These are phyloP conservation scores for Orbicella faveolata DNA, from an alignment of 64 coral and sea anemone genomes.

Conservation along the genomic window DNA sequence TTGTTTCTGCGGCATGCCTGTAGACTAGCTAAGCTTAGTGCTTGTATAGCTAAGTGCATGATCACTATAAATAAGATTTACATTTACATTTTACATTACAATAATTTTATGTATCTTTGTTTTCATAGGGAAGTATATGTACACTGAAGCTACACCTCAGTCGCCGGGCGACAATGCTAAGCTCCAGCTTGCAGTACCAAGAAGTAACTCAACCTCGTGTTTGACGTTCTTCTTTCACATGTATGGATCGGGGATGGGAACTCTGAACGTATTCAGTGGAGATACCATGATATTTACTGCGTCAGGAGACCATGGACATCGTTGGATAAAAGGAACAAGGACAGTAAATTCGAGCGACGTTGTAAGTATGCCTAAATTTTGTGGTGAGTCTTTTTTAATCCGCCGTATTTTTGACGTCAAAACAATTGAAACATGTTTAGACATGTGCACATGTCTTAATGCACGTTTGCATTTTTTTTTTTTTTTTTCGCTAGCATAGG, in stretches of 20 bases:
- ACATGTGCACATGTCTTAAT: too few species aligned
- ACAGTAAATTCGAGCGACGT: background rate
- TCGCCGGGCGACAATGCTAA: background rate
- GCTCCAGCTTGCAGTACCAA: background rate
- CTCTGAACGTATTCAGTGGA: slow-evolving; percentile 15
- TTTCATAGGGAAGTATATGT: slow-evolving; percentile 14
- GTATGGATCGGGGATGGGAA: slow-evolving; percentile 14
- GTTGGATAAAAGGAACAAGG: slow-evolving; percentile 2
- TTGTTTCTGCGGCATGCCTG: too few species aligned
- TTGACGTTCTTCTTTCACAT: slow-evolving; percentile 47
- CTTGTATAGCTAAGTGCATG: too few species aligned
- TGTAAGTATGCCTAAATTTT: background rate
- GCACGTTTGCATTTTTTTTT: too few species aligned
- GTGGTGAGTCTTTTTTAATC: too few species aligned
- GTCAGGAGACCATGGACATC: slow-evolving; percentile 29
- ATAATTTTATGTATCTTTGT: background rate
- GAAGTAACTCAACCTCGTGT: background rate
- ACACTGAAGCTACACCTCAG: slow-evolving; percentile 6
- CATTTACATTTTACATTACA: background rate
- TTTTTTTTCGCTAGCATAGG: too few species aligned
- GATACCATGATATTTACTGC: slow-evolving; percentile 28
- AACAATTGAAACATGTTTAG: too few species aligned
- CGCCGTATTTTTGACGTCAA: too few species aligned
- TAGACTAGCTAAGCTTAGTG: too few species aligned
- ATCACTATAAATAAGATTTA: too few species aligned